Evolutionary conservation across 2,113 vertebrate species (phyloP), one percentile per base, ranked within the genome.

Genomic region (Colinus virginianus): DNA sequence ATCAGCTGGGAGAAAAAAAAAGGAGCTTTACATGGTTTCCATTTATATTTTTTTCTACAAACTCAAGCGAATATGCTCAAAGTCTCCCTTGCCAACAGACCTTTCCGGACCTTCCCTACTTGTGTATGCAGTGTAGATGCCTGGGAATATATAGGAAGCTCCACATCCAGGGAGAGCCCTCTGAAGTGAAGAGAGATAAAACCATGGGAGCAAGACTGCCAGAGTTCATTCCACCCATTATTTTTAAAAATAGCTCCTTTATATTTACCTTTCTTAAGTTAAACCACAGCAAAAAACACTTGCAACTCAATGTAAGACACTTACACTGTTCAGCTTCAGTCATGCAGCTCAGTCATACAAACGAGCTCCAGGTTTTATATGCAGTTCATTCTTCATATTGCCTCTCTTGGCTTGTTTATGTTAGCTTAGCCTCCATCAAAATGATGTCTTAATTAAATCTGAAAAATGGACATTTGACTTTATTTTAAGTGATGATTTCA

Each of bases 391-490:
- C 89, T 96, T 97, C 95, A 90, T 91, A 23, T 93, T 90, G 75
- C 30, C 45, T 95, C 96, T 94, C 96, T 96, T 46, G 40, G 93
- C 88, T 96, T 97, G 95, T 96, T 98, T 97, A 96, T 86, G 92
- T 90, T 96, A 95, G 84, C 82, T 96, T 66, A 68, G 78, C 94
- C 89, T 90, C 90, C 95, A 95, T 96, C 95, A 97, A 96, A 97
- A 97, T 40, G 75, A 96, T 96, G 86, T 96, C 95, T 93, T 96
- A 97, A 97, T 98, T 98, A 97, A 97, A 96, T 95, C 94, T 97
- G 93, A 96, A 97, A 97, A 97, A 96, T 96, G 91, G 93, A 84
- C 90, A 90, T 93, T 96, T 97, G 92, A 87, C 93, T 97, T 97
- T 96, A 96, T 93, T 96, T 89, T 97, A 92, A 92, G 90, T 87